A percentile compares a stretch with the other conserved stretches of the same genome.
phyloP scores from a whole-genome alignment of 2,797 vertebrate genomes.

The Sphenodon punctatus region DNA sequence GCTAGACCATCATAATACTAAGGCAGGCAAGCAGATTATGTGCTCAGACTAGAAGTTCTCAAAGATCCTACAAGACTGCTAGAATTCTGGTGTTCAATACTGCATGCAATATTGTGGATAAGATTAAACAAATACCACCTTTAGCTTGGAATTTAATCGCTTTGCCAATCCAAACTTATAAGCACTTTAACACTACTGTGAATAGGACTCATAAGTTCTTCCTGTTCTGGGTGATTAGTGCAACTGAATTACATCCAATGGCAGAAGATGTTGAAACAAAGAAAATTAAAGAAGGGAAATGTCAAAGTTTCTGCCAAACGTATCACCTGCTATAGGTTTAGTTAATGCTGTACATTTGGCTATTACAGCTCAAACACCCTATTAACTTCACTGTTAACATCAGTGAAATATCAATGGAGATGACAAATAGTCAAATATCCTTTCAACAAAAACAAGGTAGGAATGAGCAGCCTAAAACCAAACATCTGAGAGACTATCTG shows the following conservation, averaged over 20 bases:
- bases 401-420: background rate
- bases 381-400: background rate
- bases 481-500: too few species aligned
- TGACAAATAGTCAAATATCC: slow-evolving; percentile 9
- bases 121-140: background rate
- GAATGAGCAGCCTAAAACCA: too few species aligned
- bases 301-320: slow-evolving; percentile 10
- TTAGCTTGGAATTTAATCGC: slow-evolving; percentile 1
- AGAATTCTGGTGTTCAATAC: background rate
- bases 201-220: slow-evolving; percentile 49
- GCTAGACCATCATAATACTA: background rate
- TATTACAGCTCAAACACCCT: slow-evolving; percentile 31
- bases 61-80: background rate
- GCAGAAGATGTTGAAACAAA: slow-evolving; percentile 45
- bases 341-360: slow-evolving; percentile 23
- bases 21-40: background rate
- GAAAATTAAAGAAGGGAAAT: slow-evolving; percentile 43
- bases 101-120: background rate
- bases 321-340: slow-evolving; percentile 21
- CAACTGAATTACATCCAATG: slow-evolving; percentile 38
- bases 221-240: slow-evolving; percentile 29
- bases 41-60: background rate
- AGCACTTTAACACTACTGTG: slow-evolving; percentile 24
- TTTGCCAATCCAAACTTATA: background rate
- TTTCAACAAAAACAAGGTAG: slow-evolving; percentile 26